Evolutionary conservation across 2,113 vertebrate species (phyloP).

Genomic region (Calidris pugnax): DNA sequence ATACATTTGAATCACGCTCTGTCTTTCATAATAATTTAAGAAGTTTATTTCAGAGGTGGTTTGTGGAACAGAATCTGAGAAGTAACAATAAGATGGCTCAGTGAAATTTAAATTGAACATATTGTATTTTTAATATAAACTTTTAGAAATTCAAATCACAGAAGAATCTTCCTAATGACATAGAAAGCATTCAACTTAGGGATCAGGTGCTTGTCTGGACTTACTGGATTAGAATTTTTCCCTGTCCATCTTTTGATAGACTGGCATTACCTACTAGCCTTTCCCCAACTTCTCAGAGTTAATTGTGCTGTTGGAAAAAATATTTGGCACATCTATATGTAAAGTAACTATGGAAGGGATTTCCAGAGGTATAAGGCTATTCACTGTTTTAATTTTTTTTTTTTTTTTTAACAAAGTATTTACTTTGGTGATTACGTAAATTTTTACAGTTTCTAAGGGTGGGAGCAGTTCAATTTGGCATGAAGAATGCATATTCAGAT

Average conservation of each 20-base stretch:
- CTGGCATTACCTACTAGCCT: background rate
- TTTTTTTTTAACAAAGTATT: background rate
- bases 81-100: background rate
- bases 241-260: background rate
- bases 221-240: background rate
- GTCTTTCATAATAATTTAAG: slow-evolving; percentile 5
- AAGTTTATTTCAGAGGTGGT: background rate
- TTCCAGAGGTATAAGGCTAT: background rate
- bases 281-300: background rate
- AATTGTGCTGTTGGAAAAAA: background rate
- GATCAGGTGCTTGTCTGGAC: background rate
- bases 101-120: background rate
- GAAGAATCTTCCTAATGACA: background rate
- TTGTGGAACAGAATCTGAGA: background rate
- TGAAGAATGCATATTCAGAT: background rate
- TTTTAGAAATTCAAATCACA: background rate
- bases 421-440: background rate
- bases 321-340: too few species aligned
- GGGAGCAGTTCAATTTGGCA: background rate
- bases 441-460: background rate
- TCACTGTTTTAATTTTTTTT: background rate
- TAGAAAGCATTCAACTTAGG: background rate
- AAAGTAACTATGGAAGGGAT: background rate
- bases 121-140: background rate
- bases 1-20: background rate